Conservation (phyloP, 2,888 invertebrate species). For the Meghimatium bilineatum region DNA sequence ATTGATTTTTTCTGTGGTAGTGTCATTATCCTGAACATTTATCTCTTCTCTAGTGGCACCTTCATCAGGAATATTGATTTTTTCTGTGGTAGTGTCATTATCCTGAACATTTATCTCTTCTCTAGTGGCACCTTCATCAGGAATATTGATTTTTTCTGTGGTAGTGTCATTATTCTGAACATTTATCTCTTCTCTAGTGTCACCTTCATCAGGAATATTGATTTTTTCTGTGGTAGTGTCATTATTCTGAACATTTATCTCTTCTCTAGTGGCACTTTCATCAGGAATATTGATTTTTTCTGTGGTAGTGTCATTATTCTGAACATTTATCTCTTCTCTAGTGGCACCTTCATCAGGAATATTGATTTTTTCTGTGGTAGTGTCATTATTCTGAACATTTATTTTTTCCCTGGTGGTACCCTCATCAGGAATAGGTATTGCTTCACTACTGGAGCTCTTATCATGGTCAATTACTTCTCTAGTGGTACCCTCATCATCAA, state of each 20-base stretch:
- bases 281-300: too few species aligned
- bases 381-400: neutral
- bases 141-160: neutral
- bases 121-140: neutral
- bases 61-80: neutral
- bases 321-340: neutral
- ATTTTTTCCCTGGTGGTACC: neutral
- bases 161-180: neutral
- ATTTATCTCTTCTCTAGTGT: neutral
- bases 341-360: neutral
- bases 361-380: neutral
- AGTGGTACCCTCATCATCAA: too few species aligned
- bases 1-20: neutral
- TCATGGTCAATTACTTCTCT: too few species aligned
- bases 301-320: neutral
- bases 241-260: neutral
- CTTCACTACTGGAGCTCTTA: neutral
- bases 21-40: neutral
- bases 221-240: too few species aligned
- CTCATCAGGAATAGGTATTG: neutral
- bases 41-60: neutral
- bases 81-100: neutral
- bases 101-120: neutral
- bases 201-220: neutral
- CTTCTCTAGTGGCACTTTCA: too few species aligned